Conservation (phyloP, 2,797 vertebrate species). For the Delichon dasypus region DNA sequence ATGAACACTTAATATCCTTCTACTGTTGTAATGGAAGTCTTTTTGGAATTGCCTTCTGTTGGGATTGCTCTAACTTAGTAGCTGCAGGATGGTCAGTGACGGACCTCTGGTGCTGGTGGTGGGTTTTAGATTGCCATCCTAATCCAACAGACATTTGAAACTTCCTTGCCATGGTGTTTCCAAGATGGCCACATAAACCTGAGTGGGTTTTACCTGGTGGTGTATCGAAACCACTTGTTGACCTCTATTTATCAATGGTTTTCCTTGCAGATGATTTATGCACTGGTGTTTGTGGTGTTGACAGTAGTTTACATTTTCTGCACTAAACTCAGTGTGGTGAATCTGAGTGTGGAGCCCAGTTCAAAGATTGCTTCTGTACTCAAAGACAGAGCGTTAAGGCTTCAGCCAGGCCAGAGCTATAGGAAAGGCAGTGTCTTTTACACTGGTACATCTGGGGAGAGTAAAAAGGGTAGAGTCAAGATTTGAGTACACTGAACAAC, state of each 20-base stretch:
- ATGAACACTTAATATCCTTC: background rate
- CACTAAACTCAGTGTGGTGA: background rate
- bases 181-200: background rate
- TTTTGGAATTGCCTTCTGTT: background rate
- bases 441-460: background rate
- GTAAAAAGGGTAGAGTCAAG: background rate
- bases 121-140: background rate
- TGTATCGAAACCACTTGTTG: background rate
- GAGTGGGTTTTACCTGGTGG: background rate
- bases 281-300: background rate
- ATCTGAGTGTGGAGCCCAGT: background rate
- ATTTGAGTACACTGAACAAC: background rate
- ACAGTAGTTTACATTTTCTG: background rate
- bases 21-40: background rate
- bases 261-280: background rate
- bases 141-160: background rate
- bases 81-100: background rate
- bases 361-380: background rate
- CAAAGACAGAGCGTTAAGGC: background rate
- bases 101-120: background rate
- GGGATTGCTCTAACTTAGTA: background rate
- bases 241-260: background rate
- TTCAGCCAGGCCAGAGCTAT: background rate
- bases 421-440: background rate
- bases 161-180: background rate